Conservation (phyloP, 2,113 vertebrate genomes). For the Rynchops niger region DNA sequence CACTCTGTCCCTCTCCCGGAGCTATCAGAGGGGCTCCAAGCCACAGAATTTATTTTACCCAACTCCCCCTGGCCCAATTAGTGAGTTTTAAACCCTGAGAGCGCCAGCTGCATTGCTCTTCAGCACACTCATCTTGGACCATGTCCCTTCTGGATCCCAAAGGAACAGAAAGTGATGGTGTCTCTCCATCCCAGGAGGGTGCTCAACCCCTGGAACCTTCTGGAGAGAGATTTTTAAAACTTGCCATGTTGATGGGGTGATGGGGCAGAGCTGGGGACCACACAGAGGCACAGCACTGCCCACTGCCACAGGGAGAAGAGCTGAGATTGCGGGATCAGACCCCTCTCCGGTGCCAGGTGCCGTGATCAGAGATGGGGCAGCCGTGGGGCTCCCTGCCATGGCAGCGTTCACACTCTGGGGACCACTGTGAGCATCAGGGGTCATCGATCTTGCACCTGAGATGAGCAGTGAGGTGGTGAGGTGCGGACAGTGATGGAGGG, state of each 20-base stretch:
- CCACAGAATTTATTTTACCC: neutral
- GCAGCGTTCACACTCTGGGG: fast-evolving
- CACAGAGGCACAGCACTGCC: neutral
- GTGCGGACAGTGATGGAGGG: neutral
- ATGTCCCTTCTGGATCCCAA: neutral
- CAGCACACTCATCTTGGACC: neutral
- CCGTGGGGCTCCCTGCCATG: fast-evolving
- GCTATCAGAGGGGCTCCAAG: neutral
- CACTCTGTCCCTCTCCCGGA: neutral
- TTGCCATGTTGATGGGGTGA: fast-evolving
- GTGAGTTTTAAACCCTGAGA: neutral
- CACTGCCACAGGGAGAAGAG: neutral
- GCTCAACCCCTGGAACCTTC: neutral
- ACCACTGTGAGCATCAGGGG: neutral
- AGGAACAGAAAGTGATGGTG: fast-evolving
- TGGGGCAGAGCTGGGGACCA: neutral
- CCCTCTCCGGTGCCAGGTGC: fast-evolving
- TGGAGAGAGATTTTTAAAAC: neutral
- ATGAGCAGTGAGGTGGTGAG: neutral
- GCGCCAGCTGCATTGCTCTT: fast-evolving
- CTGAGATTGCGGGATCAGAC: fast-evolving
- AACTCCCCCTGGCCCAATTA: neutral
- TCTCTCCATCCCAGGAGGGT: neutral
- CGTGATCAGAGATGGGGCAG: neutral
- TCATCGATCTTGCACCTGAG: neutral